Percentiles rank a stretch among this genome's conserved stretches.
Conservation (phyloP, 2,113 vertebrate genomes). For the Electrona antarctica region DNA sequence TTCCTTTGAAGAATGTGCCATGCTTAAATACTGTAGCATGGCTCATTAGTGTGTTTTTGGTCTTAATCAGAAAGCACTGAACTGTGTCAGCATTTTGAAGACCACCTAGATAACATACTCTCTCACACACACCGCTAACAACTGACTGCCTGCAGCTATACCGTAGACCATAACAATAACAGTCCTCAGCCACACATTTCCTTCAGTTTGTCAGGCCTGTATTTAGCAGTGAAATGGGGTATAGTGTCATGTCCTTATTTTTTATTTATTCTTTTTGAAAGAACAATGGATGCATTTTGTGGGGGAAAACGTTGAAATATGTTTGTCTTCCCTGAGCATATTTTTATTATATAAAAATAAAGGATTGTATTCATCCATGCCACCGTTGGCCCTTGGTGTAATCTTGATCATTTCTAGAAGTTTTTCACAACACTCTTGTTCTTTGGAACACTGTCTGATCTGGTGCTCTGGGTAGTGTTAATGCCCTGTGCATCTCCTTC, state of each 20-base stretch:
- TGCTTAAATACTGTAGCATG: conserved; percentile 30
- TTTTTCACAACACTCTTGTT: conserved; percentile 34
- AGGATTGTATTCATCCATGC: not conserved
- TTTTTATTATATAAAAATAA: not conserved
- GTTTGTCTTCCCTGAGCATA: not conserved
- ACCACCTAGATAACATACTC: conserved; percentile 42
- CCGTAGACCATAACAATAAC: conserved; percentile 14
- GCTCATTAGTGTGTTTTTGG: conserved; percentile 46
- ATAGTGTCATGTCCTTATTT: not conserved
- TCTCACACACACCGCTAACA: conserved; percentile 25
- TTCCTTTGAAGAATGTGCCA: conserved; percentile 42
- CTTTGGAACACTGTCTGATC: conserved; percentile 49
- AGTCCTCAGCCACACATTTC: conserved; percentile 13
- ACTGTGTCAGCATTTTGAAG: conserved; percentile 42
- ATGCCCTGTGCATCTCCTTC: conserved; percentile 30
- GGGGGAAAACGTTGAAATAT: not conserved
- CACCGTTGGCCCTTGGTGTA: conserved; percentile 22
- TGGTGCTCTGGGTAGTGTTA: conserved; percentile 37
- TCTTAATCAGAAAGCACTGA: conserved; percentile 30
- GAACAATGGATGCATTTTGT: not conserved
- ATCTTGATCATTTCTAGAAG: conserved; percentile 33
- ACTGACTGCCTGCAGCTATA: conserved; percentile 44
- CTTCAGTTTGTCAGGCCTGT: conserved; percentile 10
- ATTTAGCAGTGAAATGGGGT: not conserved
- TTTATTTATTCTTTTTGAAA: not conserved